A percentile compares a stretch with the other conserved stretches of the same genome.
Evolutionary conservation across 2,113 vertebrate genomes (phyloP).

Genomic region (Sphyrna mokarran): DNA sequence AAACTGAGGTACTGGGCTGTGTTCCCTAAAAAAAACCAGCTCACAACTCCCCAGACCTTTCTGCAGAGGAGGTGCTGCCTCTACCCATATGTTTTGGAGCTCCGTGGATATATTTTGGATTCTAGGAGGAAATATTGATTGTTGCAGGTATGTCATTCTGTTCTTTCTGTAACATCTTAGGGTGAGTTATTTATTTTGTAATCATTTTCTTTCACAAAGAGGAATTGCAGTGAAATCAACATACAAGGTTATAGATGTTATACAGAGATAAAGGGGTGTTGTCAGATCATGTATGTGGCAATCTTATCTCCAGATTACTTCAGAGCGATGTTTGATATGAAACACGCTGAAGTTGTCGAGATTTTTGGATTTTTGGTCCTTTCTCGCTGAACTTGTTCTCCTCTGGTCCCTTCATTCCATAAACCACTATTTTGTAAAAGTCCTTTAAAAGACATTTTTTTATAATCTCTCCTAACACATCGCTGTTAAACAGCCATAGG

Average conservation of each 20-base stretch:
- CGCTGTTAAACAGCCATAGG: neutral
- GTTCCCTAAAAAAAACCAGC: neutral
- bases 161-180: neutral
- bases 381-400: too few relatives aligned
- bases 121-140: neutral
- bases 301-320: neutral
- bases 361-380: too few relatives aligned
- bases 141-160: neutral
- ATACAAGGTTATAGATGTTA: neutral
- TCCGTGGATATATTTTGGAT: neutral
- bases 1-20: neutral
- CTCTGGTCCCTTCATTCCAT: neutral
- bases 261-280: neutral
- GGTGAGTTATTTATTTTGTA: neutral
- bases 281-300: neutral
- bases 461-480: neutral
- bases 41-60: neutral
- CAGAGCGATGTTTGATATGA: neutral
- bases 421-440: neutral
- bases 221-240: neutral
- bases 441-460: neutral
- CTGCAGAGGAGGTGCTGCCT: neutral
- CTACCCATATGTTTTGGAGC: neutral
- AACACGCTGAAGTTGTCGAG: too few relatives aligned
- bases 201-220: neutral